Base-by-base conservation (phyloP, 2,888 invertebrate species). In the Volucella inanis region DNA sequence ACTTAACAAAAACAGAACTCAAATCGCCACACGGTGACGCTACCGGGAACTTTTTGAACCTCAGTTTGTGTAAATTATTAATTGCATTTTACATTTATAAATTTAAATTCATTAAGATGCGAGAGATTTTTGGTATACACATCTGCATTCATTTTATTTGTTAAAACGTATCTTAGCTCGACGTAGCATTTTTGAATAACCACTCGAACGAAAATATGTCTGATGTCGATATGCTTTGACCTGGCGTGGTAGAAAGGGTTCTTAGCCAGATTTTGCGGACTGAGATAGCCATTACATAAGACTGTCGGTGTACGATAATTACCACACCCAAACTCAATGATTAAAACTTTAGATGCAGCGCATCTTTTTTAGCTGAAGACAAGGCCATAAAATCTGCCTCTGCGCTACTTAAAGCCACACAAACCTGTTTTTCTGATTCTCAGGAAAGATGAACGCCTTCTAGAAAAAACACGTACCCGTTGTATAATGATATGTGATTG, bases 241-340 rank as follows among this genome's bases (percentile, higher is more conserved):
- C 71, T 59, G 10, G 67, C 18, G 49, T 75, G 80, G 31, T 75
- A n/a, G n/a, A n/a, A n/a, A n/a, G n/a, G n/a, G n/a, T n/a, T n/a
- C n/a, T 67, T 80, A 11, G 54, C 74, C 18, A 80, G 61, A n/a
- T 80, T 41, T 45, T 74, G 80, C 12, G 72, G 72, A 18, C 79
- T 64, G 3, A 70, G 14, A 45, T 77, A 70, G 50, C 70, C 67
- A 15, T 49, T 41, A 49, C 49, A 57, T 18, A 67, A 45, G 39
- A 50, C 55, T 31, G 62, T 61, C 22, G 61, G 11, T 57, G 22
- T 45, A 52, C 15, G 1, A 52, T n/a, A 68, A 11, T 59, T 47
- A 49, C 39, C 49, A 49, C 57, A 47, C 39, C 59, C 70, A 6
- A 59, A 38, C 22, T 52, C 52, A 8, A 15, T 41, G 2, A 67